Base-by-base conservation (phyloP, 64 coral and sea anemone species). In the Hydrozoanthus tunicans region DNA sequence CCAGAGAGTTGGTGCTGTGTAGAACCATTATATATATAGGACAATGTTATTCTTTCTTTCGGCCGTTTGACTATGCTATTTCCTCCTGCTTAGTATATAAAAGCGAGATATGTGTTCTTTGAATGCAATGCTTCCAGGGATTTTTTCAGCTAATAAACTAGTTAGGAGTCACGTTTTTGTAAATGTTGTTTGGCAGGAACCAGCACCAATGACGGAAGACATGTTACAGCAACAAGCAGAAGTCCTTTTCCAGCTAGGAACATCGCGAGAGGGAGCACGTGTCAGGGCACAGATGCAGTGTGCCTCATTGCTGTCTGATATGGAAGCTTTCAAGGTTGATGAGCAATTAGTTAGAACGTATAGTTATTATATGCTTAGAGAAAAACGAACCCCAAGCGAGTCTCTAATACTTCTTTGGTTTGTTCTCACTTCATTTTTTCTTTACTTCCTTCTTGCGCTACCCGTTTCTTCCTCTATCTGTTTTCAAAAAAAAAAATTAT, bases 171-270 rank as follows among this genome's bases (percentile, higher is more conserved):
- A 43, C 32, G 32, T 43, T 43, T 43, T 43, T 43, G 32, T 43
- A 43, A 43, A 43, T 43, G 32, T 3, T 70, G 13, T 15, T 8
- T 20, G 62, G 20, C 70, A 69, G 97, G 97, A 99, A 80, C 97
- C 97, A 68, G 92, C 97, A 10, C 97, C 97, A 81, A 96, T 99
- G 97, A 99, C 97, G 85, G 97, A 99, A 70, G 97, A 99, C 80
- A 93, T 99, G 94, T 52, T 99, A 64, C 94, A 99, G 24, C 89
- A 95, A 86, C 97, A 99, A 63, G 97, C 97, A 9, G 97, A 99
- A 77, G 81, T 96, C 70, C 94, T 99, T 4, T 94, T 94, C 64
- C 94, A 99, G 81, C 90, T 99, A 32, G 97, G 97, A 53, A 99
- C 97, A 32, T 94, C 91, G 5, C 80, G 67, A 81, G 97, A 99